Evolutionary conservation across 1,140 invertebrate genomes (phyloP), one percentile per base, ranked within the genome.

Genomic region (Lucilia cuprina): DNA sequence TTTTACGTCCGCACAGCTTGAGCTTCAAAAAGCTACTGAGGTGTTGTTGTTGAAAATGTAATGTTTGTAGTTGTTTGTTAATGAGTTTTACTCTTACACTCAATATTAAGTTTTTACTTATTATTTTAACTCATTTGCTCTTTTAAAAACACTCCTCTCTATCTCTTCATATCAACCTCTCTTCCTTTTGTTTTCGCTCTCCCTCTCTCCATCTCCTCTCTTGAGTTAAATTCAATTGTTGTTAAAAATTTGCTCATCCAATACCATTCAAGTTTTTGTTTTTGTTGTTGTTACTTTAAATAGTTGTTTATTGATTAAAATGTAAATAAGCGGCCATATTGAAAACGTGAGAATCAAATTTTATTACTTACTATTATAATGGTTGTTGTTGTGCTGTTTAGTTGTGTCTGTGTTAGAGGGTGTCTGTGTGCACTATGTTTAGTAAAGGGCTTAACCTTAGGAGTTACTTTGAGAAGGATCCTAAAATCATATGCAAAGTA

Each of bases 241-340:
- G 14, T n/a, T 60, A 14, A 14, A 60, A n/a, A 60, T 60, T 60
- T 17, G n/a, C 55, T 60, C 55, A 60, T 60, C 55, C 55, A 60
- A 60, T 60, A 17, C 55, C 55, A 60, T 60, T 60, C 17, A 60
- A 60, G 55, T 60, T 60, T 55, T 60, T 60, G 55, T 17, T 60
- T 12, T 60, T 60, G 14, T 60, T 60, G 55, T 17, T 60, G 50
- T 60, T 60, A n/a, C n/a, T 60, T 55, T 60, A 60, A 60, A 60
- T 60, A 60, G 55, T 60, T 60, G 55, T 60, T 60, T 60, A 70
- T 70, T 70, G 65, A 70, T 70, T 70, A 25, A 70, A 70, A 70
- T 70, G 19, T 25, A 70, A 21, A 70, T 70, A 70, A 70, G 65
- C 65, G 65, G 65, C 65, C 65, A 70, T 70, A 70, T 70, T 70